phyloP scores from a whole-genome alignment of 2,888 invertebrate species.

The Hirtodrosophila histrioides region DNA sequence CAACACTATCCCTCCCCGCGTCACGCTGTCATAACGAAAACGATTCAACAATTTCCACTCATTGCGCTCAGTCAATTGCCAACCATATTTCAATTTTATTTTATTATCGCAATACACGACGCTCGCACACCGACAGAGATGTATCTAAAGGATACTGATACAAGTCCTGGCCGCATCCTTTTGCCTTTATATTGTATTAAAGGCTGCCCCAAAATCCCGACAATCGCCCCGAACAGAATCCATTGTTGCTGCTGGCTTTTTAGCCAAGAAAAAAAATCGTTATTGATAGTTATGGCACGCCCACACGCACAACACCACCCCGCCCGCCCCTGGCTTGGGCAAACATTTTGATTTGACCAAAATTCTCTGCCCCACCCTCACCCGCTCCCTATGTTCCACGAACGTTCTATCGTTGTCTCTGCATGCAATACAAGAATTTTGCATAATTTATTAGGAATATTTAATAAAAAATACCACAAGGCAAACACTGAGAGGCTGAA shows the following conservation, averaged over 20 bases:
- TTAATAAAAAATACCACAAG: conserved; percentile 77
- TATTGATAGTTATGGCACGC: conserved; percentile 75
- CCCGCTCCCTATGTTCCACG: conserved; percentile 9
- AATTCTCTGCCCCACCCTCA: conserved; percentile 3
- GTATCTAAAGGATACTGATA: conserved; percentile 48
- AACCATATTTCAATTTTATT: conserved; percentile 79
- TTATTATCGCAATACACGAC: conserved; percentile 67
- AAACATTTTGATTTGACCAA: conserved; percentile 70
- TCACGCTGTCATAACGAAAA: conserved; percentile 52
- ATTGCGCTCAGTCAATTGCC: conserved; percentile 75
- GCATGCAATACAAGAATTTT: conserved; percentile 72
- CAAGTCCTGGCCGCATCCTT: conserved; percentile 51
- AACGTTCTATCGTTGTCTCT: conserved; percentile 26
- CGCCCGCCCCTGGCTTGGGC: conserved; percentile 17
- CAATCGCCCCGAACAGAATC: conserved; percentile 19
- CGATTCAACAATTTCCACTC: conserved; percentile 74
- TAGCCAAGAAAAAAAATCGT: conserved; percentile 43
- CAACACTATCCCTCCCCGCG: conserved; percentile 15
- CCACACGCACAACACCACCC: conserved; percentile 39
- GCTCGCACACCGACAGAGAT: conserved; percentile 18
- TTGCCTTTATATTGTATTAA: conserved; percentile 59
- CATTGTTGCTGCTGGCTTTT: conserved; percentile 52
- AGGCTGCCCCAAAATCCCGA: conserved; percentile 20
- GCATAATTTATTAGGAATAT: conserved; percentile 79
- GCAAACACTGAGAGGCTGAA: conserved; percentile 61